Evolutionary conservation across 1,140 invertebrate species (phyloP).

Genomic region (Drosophila funebris): DNA sequence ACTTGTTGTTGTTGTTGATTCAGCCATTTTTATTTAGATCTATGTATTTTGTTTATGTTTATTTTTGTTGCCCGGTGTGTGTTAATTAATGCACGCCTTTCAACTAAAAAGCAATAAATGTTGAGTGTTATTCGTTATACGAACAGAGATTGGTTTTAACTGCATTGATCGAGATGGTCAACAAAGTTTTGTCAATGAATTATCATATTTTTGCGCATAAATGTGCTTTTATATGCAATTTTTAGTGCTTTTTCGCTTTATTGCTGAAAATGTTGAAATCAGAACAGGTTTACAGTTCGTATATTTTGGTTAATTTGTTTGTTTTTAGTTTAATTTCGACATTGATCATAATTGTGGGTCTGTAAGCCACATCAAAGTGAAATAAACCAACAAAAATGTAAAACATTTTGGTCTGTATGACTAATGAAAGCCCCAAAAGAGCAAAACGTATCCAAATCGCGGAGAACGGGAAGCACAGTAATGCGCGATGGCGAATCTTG

Average conservation of each 20-base stretch:
- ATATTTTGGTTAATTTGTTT: background rate
- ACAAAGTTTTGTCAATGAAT: slow-evolving; percentile 19
- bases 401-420: slow-evolving; percentile 42
- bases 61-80: slow-evolving; percentile 27
- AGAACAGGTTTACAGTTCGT: background rate
- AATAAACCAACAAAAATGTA: background rate
- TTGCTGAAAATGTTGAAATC: background rate
- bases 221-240: background rate
- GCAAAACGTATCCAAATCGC: slow-evolving; percentile 22
- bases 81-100: slow-evolving; percentile 64
- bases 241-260: background rate
- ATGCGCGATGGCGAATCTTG: slow-evolving; percentile 51
- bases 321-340: background rate
- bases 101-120: slow-evolving; percentile 53
- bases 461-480: slow-evolving; percentile 12
- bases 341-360: background rate
- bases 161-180: slow-evolving; percentile 55
- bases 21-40: slow-evolving; percentile 61
- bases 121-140: slow-evolving; percentile 18
- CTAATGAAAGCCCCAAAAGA: slow-evolving; percentile 53
- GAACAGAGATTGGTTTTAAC: slow-evolving; percentile 38
- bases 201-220: slow-evolving; percentile 27
- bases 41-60: slow-evolving; percentile 38
- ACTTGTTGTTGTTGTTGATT: slow-evolving; percentile 62
- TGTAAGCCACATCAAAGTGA: background rate